Evolutionary conservation across 2,113 vertebrate genomes (phyloP), one percentile per base, ranked within the genome.

Genomic region (Bothrops jararaca): DNA sequence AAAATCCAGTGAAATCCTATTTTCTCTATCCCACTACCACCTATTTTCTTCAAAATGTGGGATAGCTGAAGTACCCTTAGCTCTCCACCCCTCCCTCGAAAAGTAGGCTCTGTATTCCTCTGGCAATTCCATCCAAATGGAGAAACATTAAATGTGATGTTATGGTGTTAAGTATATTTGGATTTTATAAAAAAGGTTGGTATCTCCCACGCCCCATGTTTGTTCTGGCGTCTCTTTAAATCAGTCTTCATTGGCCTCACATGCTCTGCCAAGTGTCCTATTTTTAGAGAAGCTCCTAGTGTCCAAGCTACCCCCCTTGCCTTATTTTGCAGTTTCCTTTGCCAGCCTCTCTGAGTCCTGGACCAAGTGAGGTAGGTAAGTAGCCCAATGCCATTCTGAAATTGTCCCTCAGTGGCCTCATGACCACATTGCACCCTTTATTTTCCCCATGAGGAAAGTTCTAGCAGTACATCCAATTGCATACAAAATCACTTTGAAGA

Each of bases 241-340:
- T 91, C 54, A 58, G n/a, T 45, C 74, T 85, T 85, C 80, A 24
- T 88, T 85, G 22, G n/a, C 91, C 86, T 91, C 34, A 52, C 87
- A 69, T 10, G 86, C 86, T 89, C 69, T 42, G 90, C 91, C 85
- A 86, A 93, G 86, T 89, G 89, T 80, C 92, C 93, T 91, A 92
- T 92, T 94, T 92, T 92, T 92, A 92, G 92, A 92, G 91, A 88
- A 39, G 39, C 34, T 91, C 85, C 89, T 92, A 89, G 92, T 91
- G 26, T 92, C 64, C 86, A 20, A 39, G 80, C 45, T 48, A 48
- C 45, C 45, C 45, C 86, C 90, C 86, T 54, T 56, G 2, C 54
- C 86, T 89, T 92, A 92, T 91, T 92, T 94, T 88, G 89, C 91
- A 93, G 89, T 74, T 89, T 92, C 64, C 7, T 74, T 74, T 92